These are phyloP conservation scores for Montipora foliosa DNA, from an alignment of 64 coral and sea anemone genomes.

Conservation along the genomic window DNA sequence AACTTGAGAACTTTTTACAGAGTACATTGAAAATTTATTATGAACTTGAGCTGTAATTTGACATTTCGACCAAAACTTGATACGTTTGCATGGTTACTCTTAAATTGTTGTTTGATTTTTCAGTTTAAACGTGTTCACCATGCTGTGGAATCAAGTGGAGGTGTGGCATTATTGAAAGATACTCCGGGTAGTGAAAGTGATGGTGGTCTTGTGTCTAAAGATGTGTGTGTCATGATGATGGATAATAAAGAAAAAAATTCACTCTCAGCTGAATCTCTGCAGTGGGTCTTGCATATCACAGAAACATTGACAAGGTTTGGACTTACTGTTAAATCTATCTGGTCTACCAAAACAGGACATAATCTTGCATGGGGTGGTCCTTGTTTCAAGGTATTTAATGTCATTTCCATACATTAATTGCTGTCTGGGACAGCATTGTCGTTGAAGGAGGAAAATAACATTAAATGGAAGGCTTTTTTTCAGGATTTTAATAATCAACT, in stretches of 20 bases:
- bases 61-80: no score
- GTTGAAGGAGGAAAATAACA: no score
- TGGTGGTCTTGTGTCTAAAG: conserved; percentile 45
- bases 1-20: no score
- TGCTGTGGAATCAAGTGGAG: conserved; percentile 67
- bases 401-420: no score
- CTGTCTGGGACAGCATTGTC: no score
- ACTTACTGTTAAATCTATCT: background rate
- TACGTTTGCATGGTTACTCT: no score
- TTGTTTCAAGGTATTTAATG: no score
- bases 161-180: conserved; percentile 39
- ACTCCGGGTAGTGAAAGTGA: conserved; percentile 24
- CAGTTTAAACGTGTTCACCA: conserved; percentile 67
- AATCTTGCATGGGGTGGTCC: no score
- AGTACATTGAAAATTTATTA: no score
- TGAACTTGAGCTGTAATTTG: no score
- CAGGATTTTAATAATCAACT: no score
- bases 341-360: background rate
- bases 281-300: conserved; percentile 80
- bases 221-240: conserved; percentile 88
- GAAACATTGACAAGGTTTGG: conserved; percentile 84
- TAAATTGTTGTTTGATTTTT: background rate
- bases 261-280: conserved; percentile 56
- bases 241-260: conserved; percentile 82
- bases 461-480: no score